Conservation (phyloP, 2,888 invertebrate genomes). For the Autographa gamma region DNA sequence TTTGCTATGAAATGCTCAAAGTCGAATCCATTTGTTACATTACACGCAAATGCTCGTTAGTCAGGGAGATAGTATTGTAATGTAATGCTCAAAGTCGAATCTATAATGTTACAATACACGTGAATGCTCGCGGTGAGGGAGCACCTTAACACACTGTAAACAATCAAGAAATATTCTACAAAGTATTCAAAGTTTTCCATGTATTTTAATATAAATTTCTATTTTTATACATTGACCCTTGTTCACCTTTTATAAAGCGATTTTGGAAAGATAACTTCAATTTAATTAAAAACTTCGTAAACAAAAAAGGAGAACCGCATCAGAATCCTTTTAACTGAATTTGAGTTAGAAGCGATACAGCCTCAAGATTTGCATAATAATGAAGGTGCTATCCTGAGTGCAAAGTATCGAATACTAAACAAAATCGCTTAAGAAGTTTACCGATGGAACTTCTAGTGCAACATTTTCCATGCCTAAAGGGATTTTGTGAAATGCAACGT, state of each 20-base stretch:
- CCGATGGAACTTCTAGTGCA: neutral
- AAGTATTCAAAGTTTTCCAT: neutral
- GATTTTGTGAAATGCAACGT: neutral
- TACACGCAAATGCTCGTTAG: too few species aligned
- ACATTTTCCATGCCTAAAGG: neutral
- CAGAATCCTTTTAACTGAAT: slow-evolving; percentile 6
- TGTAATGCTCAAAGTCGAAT: too few species aligned
- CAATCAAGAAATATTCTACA: neutral
- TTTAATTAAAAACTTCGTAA: slow-evolving; percentile 1
- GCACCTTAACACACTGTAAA: too few species aligned
- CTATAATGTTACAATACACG: too few species aligned
- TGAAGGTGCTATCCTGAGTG: neutral
- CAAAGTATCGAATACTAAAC: neutral
- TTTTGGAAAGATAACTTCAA: neutral
- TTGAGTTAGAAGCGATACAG: slow-evolving; percentile 9
- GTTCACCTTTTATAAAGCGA: neutral
- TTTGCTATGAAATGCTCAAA: too few species aligned
- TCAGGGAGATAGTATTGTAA: too few species aligned
- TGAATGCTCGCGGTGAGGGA: too few species aligned
- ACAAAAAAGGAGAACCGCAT: neutral
- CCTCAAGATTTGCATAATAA: slow-evolving; percentile 28
- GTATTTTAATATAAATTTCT: neutral
- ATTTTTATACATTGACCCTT: neutral
- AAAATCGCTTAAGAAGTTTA: neutral
- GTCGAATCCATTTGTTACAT: too few species aligned